A percentile compares a stretch with the other conserved stretches of the same genome.
Conservation (phyloP, 1,140 invertebrate genomes). For the Zaprionus davidi region DNA sequence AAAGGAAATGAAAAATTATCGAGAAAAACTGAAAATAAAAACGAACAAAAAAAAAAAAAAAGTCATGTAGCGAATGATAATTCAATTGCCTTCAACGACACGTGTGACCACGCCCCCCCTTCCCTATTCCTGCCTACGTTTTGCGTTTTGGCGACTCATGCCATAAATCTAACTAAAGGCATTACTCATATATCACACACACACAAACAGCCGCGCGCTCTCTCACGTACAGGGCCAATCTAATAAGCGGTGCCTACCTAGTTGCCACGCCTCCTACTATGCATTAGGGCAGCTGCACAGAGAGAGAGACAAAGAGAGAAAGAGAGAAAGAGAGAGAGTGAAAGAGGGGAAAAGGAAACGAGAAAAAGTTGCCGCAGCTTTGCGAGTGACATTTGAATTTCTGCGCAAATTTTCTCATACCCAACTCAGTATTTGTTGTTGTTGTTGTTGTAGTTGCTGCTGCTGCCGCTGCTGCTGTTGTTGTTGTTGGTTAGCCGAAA, state of each 20-base stretch:
- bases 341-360: not conserved
- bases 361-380: slow-evolving; percentile 39
- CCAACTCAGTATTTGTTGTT: slow-evolving; percentile 35
- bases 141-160: slow-evolving; percentile 22
- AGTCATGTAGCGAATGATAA: slow-evolving; percentile 68
- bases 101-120: slow-evolving; percentile 33
- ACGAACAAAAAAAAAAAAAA: slow-evolving; percentile 40
- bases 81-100: slow-evolving; percentile 62
- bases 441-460: slow-evolving; percentile 27
- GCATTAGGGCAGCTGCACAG: slow-evolving; percentile 41
- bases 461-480: slow-evolving; percentile 28
- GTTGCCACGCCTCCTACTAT: slow-evolving; percentile 10
- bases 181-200: slow-evolving; percentile 35
- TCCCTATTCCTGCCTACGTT: not conserved
- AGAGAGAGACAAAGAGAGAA: slow-evolving; percentile 19
- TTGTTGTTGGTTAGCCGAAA: slow-evolving; percentile 51
- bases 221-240: slow-evolving; percentile 35
- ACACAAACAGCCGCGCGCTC: not conserved
- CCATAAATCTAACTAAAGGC: slow-evolving; percentile 45
- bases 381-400: slow-evolving; percentile 68
- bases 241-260: slow-evolving; percentile 66
- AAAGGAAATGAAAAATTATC: slow-evolving; percentile 50
- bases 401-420: slow-evolving; percentile 58
- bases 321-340: not conserved
- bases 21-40: not conserved